Evolutionary conservation across 1,140 invertebrate species (phyloP), one percentile per base, ranked within the genome.

Genomic region (Halesus radiatus): DNA sequence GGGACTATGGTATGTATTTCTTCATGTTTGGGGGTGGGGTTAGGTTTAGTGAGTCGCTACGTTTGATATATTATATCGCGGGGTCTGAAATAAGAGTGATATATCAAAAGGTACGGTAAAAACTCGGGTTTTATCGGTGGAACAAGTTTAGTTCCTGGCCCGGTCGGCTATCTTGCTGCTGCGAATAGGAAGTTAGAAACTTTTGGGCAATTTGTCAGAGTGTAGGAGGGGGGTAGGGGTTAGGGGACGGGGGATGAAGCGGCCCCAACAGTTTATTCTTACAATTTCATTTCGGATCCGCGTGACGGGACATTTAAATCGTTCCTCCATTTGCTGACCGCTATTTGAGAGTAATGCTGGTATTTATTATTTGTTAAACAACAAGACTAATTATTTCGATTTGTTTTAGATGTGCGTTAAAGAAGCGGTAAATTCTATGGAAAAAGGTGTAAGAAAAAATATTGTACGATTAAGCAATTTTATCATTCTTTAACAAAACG

Each of bases 141-240:
- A 50, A 66, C 62, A 32, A 50, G 32, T 70, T 26, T 20, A 68
- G n/a, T 45, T 64, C 23, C 62, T 32, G n/a, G 66, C 29, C 66
- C n/a, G 66, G 66, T 7, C 66, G 66, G 66, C 20, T 70, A 70
- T 70, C 66, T 70, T 45, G 62, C 22, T 22, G 18, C 29, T 50
- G 66, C 62, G 29, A 50, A 52, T n/a, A 23, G 13, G 66, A 79
- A 45, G 56, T 72, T 32, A 52, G 23, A 37, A 75, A 80, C 45
- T 62, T 80, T 74, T 8, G 70, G 64, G 78, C 72, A 75, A 80
- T 80, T 80, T 80, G 78, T 80, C 78, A 54, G 32, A 64, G 62
- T 29, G 77, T 29, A 56, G 26, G 26, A 18, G 62, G 62, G 37
- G 58, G 0, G 2, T 8, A 16, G 7, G 37, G 37, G 1, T 45